Conservation (phyloP, 2,113 vertebrate species). For the Lonchura striata region DNA sequence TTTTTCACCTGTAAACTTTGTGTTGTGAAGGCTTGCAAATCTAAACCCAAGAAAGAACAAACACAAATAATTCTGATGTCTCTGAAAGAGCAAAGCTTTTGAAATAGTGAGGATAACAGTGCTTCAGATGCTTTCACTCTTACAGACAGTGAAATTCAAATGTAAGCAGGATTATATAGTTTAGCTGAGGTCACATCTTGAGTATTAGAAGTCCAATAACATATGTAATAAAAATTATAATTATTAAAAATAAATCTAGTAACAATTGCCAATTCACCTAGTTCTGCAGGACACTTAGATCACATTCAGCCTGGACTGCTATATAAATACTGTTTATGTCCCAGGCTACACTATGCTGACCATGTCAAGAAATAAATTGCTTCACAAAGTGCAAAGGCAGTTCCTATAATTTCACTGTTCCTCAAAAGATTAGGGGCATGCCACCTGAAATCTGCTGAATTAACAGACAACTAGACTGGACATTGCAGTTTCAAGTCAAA, state of each 20-base stretch:
- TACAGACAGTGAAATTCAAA: background rate
- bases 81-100: conserved; percentile 29
- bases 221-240: background rate
- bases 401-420: background rate
- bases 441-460: background rate
- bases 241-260: background rate
- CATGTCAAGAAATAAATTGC: background rate
- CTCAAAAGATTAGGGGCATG: background rate
- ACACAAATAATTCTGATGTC: background rate
- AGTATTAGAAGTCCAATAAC: background rate
- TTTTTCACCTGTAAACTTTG: background rate
- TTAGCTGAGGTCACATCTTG: background rate
- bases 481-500: background rate
- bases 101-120: background rate
- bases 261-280: background rate
- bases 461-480: background rate
- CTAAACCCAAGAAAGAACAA: background rate
- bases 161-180: background rate
- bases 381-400: background rate
- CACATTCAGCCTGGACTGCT: background rate
- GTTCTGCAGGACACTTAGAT: background rate
- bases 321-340: background rate
- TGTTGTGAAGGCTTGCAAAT: background rate
- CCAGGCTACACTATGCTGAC: background rate
- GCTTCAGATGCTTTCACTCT: background rate